Evolutionary conservation across 2,797 vertebrate species (phyloP), one percentile per base, ranked within the genome.

Genomic region (Morus bassanus): DNA sequence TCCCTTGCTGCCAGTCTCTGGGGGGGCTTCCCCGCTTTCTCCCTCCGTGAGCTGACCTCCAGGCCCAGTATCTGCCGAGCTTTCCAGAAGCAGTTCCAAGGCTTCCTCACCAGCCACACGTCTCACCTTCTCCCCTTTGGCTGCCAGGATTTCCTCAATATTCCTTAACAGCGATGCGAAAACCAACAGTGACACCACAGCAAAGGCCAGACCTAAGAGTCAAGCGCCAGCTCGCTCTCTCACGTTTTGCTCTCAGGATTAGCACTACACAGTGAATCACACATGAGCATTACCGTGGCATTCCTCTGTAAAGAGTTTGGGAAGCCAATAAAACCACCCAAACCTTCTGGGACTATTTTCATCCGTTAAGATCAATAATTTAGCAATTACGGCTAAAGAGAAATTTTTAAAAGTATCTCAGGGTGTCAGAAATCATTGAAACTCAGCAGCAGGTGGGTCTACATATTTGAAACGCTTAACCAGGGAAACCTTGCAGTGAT

Each of bases 91-190:
- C 54, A 99, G 97, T 84, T 99, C 99, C 88, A 99, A 64, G 57
- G 98, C 98, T 27, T 98, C 98, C 9, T 98, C 97, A 3, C 98
- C 98, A 46, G 97, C 96, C 54, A 98, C 57, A 35, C 98, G 98
- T 93, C 31, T 97, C 93, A 99, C 99, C 4, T 97, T 97, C 96
- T 99, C 99, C 67, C 99, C 99, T 98, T 98, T 99, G 88, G 99
- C 98, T 25, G 99, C 99, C 43, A 99, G 98, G 96, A 99, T 99
- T 96, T 99, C 99, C 96, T 99, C 99, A 9, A 99, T 98, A 59
- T 99, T 99, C 97, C 99, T 99, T 80, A 35, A 96, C 84, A 45
- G 88, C 0, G 9, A 80, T 56, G 41, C 37, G 69, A 95, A 69
- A 95, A 41, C 14, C 85, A 57, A 69, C 31, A 68, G 67, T 61